Evolutionary conservation across 2,797 vertebrate genomes (phyloP).

Genomic region (Eulemur mongoz): DNA sequence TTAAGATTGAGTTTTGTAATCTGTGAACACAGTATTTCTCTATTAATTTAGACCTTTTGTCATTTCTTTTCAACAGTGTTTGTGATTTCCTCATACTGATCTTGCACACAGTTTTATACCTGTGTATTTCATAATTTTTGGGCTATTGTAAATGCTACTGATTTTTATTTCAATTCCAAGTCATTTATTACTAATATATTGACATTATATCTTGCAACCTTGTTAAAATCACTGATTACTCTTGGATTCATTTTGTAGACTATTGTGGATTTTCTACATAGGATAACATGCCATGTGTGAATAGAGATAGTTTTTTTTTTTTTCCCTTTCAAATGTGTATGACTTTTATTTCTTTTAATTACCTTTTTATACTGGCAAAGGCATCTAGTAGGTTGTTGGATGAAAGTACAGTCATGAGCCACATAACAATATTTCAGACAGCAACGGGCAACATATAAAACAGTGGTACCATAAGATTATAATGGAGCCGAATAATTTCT

Average conservation of each 20-base stretch:
- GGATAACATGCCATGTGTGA: background rate
- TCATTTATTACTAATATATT: background rate
- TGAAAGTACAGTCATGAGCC: background rate
- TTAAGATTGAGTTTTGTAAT: background rate
- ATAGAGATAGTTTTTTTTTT: background rate
- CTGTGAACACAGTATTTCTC: background rate
- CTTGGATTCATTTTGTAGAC: background rate
- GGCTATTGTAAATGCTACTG: background rate
- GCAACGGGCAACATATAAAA: no score
- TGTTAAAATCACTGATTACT: background rate
- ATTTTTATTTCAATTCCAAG: background rate
- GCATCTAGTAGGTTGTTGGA: background rate
- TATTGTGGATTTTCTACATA: background rate
- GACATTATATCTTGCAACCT: background rate
- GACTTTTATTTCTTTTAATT: background rate
- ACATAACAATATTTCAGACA: no score
- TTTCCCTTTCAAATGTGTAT: background rate
- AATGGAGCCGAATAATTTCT: no score
- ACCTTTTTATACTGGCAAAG: background rate
- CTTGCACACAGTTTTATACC: background rate
- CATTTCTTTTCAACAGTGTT: background rate
- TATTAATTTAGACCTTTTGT: background rate
- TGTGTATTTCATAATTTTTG: background rate
- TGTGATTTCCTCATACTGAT: background rate
- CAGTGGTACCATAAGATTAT: no score